Conservation (phyloP, 2,113 vertebrate genomes). For the Strix uralensis region DNA sequence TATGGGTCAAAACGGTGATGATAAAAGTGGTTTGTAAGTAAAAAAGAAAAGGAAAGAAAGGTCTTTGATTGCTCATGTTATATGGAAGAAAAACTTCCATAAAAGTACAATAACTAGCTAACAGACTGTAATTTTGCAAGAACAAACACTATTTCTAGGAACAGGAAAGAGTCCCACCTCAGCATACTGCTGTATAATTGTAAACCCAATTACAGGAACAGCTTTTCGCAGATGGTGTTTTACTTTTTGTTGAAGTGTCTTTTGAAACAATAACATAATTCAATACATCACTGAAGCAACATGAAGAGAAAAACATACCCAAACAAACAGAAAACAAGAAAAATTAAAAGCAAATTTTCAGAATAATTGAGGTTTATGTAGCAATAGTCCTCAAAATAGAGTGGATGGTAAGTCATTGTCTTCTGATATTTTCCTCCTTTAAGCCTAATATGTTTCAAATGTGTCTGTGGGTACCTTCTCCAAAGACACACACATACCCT, state of each 20-base stretch:
- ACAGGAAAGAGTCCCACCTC: neutral
- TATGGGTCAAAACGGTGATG: accelerated
- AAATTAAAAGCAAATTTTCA: neutral
- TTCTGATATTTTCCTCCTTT: neutral
- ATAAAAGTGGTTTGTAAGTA: neutral
- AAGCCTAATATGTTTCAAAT: neutral
- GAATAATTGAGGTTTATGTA: neutral
- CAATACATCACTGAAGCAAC: neutral
- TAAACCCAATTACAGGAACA: neutral
- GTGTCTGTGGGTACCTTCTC: neutral
- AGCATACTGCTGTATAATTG: neutral
- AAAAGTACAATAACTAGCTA: neutral
- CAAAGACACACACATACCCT: accelerated
- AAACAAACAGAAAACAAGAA: neutral
- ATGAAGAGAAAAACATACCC: neutral
- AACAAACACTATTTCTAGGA: neutral
- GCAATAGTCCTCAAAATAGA: neutral
- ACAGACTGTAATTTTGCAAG: neutral
- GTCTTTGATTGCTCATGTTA: accelerated
- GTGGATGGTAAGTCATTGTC: neutral
- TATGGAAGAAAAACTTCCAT: neutral
- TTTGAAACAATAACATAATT: neutral
- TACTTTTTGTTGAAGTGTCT: neutral
- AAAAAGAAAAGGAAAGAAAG: neutral
- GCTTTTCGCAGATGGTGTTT: neutral